Conservation (phyloP, 2,113 vertebrate genomes). For the Rallus limicola region DNA sequence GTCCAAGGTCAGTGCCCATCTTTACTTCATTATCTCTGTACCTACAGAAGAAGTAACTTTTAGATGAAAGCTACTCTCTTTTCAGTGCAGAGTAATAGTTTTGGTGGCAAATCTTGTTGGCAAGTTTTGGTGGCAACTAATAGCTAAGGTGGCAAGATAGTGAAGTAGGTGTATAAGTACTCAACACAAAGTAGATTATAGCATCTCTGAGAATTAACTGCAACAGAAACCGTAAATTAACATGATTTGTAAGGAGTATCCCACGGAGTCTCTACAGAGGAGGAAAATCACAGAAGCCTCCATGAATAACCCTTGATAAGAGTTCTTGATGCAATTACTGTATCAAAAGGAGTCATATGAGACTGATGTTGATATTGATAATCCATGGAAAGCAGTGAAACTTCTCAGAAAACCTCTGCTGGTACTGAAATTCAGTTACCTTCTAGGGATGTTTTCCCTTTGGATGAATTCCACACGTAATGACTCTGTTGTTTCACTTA, state of each 20-base stretch:
- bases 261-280: neutral
- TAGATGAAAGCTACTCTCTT: neutral
- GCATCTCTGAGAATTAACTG: neutral
- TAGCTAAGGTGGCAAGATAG: neutral
- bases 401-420: neutral
- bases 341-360: neutral
- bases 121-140: neutral
- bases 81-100: neutral
- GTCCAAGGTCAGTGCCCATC: neutral
- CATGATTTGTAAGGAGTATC: neutral
- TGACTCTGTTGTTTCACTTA: neutral
- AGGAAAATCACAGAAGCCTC: neutral
- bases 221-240: neutral
- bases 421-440: neutral
- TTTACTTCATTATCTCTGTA: neutral
- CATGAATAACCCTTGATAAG: neutral
- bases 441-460: neutral
- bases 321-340: neutral
- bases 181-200: neutral
- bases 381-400: neutral
- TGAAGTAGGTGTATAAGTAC: neutral
- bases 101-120: neutral
- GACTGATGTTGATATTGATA: neutral
- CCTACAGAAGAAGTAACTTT: neutral
- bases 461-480: neutral